Base-by-base conservation (phyloP, 2,113 vertebrate species). In the Morone saxatilis region DNA sequence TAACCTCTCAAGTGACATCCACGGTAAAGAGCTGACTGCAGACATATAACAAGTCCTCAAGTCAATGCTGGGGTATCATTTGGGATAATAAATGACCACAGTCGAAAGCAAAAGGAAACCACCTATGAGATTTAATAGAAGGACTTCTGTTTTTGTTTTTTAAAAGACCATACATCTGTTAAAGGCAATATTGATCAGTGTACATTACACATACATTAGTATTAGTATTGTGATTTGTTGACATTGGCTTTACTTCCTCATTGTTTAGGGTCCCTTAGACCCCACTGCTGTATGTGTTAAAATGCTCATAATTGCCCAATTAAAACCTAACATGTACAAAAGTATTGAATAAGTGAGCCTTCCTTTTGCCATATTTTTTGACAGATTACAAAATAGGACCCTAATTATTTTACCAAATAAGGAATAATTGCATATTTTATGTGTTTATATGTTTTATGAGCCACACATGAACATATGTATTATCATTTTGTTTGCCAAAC, bases 1-100 rank as follows among this genome's bases (percentile, higher is more conserved):
- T 36, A 45, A 38, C 72, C 72, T 62, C 48, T 53, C 36, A 48
- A 67, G 48, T 71, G 76, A 80, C 38, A 59, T 40, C 50, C 61
- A 48, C 12, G 36, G 56, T 80, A 47, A 47, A 74, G 11, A 65
- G 59, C 56, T 59, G 47, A 56, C 50, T 16, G 41, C 22, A 78
- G 22, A 74, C 36, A 67, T 19, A 13, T 68, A 7, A 22, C 22
- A 16, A 54, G 4, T 57, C 31, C 31, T 9, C 19, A 10, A 45
- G 45, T 40, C 12, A 17, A 31, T 7, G 45, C 7, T 51, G 2
- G 6, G 4, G 0, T 36, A 45, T 63, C 19, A 56, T 59, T 36
- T 40, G 1, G 5, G 9, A n/a, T 10, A 45, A 45, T 31, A 66
- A 43, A 38, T 62, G 38, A 25, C 14, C 51, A 57, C n/a, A 25